Conservation (phyloP, 1,140 invertebrate genomes). For the Drosophila pseudoobscura region DNA sequence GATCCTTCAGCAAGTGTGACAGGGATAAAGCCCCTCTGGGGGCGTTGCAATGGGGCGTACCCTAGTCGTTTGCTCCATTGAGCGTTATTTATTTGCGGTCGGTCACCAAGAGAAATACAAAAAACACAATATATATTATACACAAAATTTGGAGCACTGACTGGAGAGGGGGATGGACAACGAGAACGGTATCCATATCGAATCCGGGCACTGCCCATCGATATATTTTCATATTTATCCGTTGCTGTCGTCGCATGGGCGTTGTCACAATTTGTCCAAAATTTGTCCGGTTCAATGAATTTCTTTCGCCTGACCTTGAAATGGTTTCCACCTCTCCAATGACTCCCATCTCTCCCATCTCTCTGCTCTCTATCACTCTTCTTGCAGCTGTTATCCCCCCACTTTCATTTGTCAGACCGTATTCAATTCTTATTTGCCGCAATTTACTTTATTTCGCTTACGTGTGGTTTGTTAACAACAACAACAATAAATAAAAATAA, state of each 20-base stretch:
- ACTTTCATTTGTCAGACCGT: slow-evolving; percentile 54
- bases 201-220: too few relatives aligned
- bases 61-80: slow-evolving; percentile 48
- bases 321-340: slow-evolving; percentile 34
- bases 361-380: slow-evolving; percentile 20
- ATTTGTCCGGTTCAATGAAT: slow-evolving; percentile 63
- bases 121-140: background rate
- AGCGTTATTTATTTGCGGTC: slow-evolving; percentile 72
- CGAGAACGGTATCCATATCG: background rate
- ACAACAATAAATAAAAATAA: slow-evolving; percentile 18
- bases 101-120: slow-evolving; percentile 28
- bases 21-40: slow-evolving; percentile 11
- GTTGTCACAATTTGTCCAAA: slow-evolving; percentile 71
- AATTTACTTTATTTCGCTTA: slow-evolving; percentile 50
- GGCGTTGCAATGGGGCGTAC: slow-evolving; percentile 9
- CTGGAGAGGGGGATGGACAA: background rate
- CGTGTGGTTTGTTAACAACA: slow-evolving; percentile 51
- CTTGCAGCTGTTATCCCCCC: slow-evolving; percentile 40
- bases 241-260: slow-evolving; percentile 40
- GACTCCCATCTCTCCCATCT: background rate
- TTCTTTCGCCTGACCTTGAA: slow-evolving; percentile 64
- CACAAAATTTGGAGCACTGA: slow-evolving; percentile 19
- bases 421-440: slow-evolving; percentile 53
- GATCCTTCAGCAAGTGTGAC: slow-evolving; percentile 38
- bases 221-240: background rate